phyloP scores from a whole-genome alignment of 2,113 vertebrate genomes.

The Greenwoodochromis staneri region DNA sequence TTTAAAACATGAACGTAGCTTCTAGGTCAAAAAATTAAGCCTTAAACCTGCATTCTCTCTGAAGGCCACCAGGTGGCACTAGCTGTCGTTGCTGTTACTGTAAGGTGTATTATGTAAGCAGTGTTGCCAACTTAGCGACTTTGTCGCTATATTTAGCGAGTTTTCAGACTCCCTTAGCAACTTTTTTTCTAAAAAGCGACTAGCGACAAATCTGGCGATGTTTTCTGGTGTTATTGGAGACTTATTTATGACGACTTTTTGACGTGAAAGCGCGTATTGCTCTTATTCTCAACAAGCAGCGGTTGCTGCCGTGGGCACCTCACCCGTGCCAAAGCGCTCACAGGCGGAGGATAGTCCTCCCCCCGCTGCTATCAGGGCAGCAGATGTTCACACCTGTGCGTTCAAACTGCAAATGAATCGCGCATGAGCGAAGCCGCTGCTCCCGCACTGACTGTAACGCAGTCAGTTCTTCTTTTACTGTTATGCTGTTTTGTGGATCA shows the following conservation, averaged over 20 bases:
- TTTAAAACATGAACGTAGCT: background rate
- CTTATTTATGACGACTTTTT: background rate
- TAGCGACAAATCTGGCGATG: too few species aligned
- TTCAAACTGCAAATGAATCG: too few species aligned
- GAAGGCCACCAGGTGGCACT: background rate
- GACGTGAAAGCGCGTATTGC: background rate
- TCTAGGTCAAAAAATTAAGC: background rate
- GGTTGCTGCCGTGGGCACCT: background rate
- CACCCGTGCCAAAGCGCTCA: too few species aligned
- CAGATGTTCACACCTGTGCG: too few species aligned
- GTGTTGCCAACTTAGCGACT: too few species aligned
- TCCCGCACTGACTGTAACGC: too few species aligned
- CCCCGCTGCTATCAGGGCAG: too few species aligned
- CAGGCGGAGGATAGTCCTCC: too few species aligned
- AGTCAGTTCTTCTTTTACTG: too few species aligned
- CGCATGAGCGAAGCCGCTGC: fast-evolving
- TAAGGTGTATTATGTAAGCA: background rate
- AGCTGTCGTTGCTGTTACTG: background rate
- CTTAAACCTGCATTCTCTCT: background rate
- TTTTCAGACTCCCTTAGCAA: background rate
- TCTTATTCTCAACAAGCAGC: background rate
- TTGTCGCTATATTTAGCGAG: background rate
- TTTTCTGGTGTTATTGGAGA: too few species aligned
- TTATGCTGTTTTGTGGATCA: too few species aligned
- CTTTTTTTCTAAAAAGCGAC: too few species aligned